These are phyloP conservation scores for Gephyroberyx darwinii DNA, from an alignment of 2,797 vertebrate species.

Conservation along the genomic window DNA sequence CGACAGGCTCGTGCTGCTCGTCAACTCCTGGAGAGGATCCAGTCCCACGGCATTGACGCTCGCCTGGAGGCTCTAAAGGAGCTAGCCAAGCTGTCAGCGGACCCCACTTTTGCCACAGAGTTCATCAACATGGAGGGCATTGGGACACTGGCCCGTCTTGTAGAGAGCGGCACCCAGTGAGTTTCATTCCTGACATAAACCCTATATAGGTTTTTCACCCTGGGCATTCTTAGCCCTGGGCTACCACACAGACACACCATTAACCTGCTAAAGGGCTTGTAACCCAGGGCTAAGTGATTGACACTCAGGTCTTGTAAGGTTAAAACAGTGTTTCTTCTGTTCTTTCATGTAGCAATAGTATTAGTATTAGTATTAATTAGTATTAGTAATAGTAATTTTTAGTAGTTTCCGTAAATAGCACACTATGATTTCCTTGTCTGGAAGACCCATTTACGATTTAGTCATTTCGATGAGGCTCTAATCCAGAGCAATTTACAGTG, in stretches of 20 bases:
- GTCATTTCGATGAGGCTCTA: too few relatives aligned
- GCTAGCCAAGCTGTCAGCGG: conserved; percentile 95
- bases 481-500: too few relatives aligned
- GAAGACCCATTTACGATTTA: too few relatives aligned
- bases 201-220: neutral
- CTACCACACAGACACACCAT: neutral
- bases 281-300: neutral
- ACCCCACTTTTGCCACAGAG: conserved; percentile 94
- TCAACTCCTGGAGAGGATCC: conserved; percentile 95
- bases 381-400: too few relatives aligned
- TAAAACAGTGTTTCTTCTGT: neutral
- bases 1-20: conserved; percentile 92
- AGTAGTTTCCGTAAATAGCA: neutral
- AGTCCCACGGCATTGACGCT: conserved; percentile 91
- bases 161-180: conserved; percentile 94
- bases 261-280: neutral
- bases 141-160: conserved; percentile 90
- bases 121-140: conserved; percentile 99
- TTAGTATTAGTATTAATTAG: too few relatives aligned
- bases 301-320: neutral
- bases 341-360: neutral
- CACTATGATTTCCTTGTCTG: too few relatives aligned
- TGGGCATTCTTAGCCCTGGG: neutral
- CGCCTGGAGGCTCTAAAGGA: conserved; percentile 97
- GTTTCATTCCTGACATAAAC: conserved; percentile 26